Evolutionary conservation across 2,113 vertebrate genomes (phyloP).

Genomic region (Pithys albifrons): DNA sequence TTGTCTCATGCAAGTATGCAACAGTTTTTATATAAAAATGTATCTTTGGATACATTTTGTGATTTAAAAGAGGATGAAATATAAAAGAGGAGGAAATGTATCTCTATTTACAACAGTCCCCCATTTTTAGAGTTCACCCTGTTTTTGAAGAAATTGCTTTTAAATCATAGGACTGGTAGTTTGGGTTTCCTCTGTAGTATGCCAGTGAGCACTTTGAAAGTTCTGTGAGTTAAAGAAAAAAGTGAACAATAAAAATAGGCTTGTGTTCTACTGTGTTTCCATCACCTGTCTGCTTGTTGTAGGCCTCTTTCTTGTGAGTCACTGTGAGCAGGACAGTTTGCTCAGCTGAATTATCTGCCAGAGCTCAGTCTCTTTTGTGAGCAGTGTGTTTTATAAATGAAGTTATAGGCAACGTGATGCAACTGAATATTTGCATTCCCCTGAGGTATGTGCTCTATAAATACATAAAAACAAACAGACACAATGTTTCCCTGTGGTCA

Average conservation of each 20-base stretch:
- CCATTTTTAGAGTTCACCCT: not conserved
- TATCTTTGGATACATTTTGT: not conserved
- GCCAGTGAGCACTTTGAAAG: not conserved
- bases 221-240: not conserved
- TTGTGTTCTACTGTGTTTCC: not conserved
- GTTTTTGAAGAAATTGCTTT: not conserved
- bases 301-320: not conserved
- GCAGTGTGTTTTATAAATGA: not conserved
- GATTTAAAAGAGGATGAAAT: not conserved
- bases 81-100: not conserved
- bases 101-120: not conserved
- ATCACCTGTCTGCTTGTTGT: not conserved
- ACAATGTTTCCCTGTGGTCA: not conserved
- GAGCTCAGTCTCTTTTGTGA: not conserved
- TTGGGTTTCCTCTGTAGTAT: not conserved
- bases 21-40: not conserved
- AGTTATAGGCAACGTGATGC: not conserved
- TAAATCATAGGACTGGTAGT: not conserved
- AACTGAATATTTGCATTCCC: constrained; percentile 13
- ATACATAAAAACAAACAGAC: constrained; percentile 14
- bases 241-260: not conserved
- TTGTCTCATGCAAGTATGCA: not conserved
- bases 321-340: constrained; percentile 6
- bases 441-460: not conserved
- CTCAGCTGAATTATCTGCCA: not conserved